These are phyloP conservation scores for Corynorhinus townsendii DNA, from an alignment of 2,113 vertebrate genomes.

Conservation along the genomic window DNA sequence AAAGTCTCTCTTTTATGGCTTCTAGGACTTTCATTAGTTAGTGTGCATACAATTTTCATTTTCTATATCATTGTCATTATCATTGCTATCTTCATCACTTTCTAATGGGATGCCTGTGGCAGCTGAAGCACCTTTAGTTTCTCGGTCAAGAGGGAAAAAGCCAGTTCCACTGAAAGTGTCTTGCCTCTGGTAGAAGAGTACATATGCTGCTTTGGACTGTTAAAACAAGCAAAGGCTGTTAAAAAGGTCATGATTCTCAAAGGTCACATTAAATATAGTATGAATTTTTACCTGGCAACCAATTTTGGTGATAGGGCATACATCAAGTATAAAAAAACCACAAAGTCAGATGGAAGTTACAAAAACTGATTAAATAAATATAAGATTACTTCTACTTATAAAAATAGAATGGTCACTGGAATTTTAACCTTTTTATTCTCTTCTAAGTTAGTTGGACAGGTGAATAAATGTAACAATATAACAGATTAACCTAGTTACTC, in stretches of 20 bases:
- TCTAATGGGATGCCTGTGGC: slow-evolving; percentile 84
- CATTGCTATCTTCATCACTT: slow-evolving; percentile 88
- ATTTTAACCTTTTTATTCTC: slow-evolving; percentile 11
- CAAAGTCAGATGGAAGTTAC: neutral
- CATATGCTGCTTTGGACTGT: slow-evolving; percentile 98
- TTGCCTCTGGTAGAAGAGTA: slow-evolving; percentile 96
- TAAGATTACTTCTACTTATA: neutral
- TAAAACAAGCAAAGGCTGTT: slow-evolving; percentile 47
- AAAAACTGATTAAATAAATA: slow-evolving; percentile 27
- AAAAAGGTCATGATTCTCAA: slow-evolving; percentile 30
- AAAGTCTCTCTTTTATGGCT: slow-evolving; percentile 90
- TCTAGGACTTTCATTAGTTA: slow-evolving; percentile 90
- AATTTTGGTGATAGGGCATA: neutral
- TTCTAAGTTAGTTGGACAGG: slow-evolving; percentile 13
- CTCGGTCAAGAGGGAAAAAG: slow-evolving; percentile 94
- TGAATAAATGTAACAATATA: neutral
- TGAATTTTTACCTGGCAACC: neutral
- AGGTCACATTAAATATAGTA: neutral
- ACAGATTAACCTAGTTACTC: neutral
- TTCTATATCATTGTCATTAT: slow-evolving; percentile 86
- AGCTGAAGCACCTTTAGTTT: slow-evolving; percentile 88
- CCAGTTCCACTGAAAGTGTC: slow-evolving; percentile 95
- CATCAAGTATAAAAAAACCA: neutral
- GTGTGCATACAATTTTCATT: slow-evolving; percentile 94
- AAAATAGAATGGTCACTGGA: neutral